phyloP scores from a whole-genome alignment of 2,888 invertebrate species.

The Hipparchia sbordonii region DNA sequence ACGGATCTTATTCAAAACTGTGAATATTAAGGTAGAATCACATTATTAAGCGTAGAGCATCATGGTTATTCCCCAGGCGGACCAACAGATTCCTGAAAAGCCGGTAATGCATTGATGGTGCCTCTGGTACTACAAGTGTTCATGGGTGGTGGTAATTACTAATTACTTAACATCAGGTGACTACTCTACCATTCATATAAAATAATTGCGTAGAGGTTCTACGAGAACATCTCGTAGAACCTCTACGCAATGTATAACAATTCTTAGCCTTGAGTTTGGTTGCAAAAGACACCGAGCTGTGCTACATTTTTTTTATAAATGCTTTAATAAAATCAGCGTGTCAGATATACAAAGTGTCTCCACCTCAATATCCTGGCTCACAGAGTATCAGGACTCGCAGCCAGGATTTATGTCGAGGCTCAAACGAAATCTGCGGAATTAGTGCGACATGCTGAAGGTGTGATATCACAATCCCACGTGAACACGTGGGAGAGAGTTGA shows the following conservation, averaged over 20 bases:
- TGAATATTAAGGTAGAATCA: background rate
- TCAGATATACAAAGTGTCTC: background rate
- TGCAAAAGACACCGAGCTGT: too few relatives aligned
- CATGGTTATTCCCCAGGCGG: too few relatives aligned
- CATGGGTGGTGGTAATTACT: too few relatives aligned
- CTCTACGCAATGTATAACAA: too few relatives aligned
- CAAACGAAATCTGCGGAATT: slow-evolving; percentile 1
- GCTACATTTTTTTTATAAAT: background rate
- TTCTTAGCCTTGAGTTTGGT: background rate
- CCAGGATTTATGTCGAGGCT: slow-evolving; percentile 7
- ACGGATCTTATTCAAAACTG: background rate
- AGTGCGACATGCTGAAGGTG: background rate
- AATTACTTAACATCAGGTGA: too few relatives aligned
- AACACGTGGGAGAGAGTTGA: too few relatives aligned
- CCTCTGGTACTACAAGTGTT: too few relatives aligned
- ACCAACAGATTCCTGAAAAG: too few relatives aligned
- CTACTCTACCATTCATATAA: too few relatives aligned
- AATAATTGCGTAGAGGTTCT: too few relatives aligned
- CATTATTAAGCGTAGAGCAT: background rate
- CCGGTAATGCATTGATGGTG: too few relatives aligned
- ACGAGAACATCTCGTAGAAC: too few relatives aligned
- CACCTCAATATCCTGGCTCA: background rate
- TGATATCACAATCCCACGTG: background rate
- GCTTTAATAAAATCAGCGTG: background rate
- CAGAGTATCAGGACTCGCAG: background rate